Percentiles rank a stretch among this genome's conserved stretches.
Evolutionary conservation across 92 coral and sea anemone species (phyloP).

Genomic region (Umimayanthus chanpuru): DNA sequence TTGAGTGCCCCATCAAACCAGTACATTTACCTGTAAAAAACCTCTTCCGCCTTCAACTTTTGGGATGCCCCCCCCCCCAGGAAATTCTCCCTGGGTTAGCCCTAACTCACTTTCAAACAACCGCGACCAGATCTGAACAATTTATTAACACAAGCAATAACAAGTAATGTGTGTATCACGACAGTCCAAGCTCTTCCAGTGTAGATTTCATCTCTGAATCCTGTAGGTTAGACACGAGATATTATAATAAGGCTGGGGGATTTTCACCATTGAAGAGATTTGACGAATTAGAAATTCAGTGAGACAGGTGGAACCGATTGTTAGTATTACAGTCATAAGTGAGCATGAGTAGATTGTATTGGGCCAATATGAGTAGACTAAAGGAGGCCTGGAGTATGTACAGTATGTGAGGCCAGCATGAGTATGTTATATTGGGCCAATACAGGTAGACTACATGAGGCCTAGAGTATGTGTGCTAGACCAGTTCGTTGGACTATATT

Average conservation of each 20-base stretch:
- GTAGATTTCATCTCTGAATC: slow-evolving; percentile 86
- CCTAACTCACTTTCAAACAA: no score
- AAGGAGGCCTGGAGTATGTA: neutral
- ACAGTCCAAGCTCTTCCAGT: slow-evolving; percentile 87
- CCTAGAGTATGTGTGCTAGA: slow-evolving; percentile 58
- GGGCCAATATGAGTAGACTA: slow-evolving; percentile 10
- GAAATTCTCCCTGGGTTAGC: no score
- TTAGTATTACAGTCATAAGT: neutral
- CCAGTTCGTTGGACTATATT: slow-evolving; percentile 3
- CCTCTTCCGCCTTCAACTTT: no score
- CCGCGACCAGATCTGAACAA: no score
- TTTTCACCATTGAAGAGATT: slow-evolving; percentile 20
- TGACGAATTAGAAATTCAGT: slow-evolving; percentile 21
- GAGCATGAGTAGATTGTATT: neutral
- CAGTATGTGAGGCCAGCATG: slow-evolving; percentile 2
- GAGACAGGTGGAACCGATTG: neutral
- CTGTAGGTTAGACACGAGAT: slow-evolving; percentile 59
- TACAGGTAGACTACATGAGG: slow-evolving; percentile 66
- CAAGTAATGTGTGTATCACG: slow-evolving; percentile 49
- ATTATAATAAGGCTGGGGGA: slow-evolving; percentile 54
- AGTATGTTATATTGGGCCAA: slow-evolving; percentile 51
- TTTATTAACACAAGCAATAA: neutral
- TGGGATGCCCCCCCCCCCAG: no score
- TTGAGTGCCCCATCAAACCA: no score
- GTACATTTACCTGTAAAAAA: no score